Evolutionary conservation across 1,140 invertebrate genomes (phyloP).

Genomic region (Melanaphis sacchari): DNA sequence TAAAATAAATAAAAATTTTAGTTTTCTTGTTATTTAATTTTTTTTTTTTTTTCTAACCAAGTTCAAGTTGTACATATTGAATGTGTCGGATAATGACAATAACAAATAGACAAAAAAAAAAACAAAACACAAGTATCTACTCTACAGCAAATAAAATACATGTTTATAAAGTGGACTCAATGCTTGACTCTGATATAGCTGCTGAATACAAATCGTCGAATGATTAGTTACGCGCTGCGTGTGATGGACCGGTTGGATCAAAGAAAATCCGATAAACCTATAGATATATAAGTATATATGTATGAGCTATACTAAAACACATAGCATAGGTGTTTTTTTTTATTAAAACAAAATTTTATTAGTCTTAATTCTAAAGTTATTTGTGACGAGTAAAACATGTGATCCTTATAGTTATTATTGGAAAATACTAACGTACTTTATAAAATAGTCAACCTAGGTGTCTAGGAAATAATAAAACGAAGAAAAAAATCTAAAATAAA

Average conservation of each 20-base stretch:
- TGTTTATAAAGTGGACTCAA: background rate
- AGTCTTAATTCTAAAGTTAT: background rate
- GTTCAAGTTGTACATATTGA: no score
- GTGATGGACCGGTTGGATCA: background rate
- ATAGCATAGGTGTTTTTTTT: no score
- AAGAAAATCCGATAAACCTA: background rate
- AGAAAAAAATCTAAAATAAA: background rate
- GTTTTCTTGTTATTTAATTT: background rate
- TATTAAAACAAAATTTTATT: background rate
- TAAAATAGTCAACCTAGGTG: background rate
- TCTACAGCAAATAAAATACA: background rate
- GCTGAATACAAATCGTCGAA: background rate
- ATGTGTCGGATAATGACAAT: background rate
- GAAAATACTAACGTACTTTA: background rate
- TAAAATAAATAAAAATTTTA: background rate
- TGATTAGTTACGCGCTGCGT: background rate
- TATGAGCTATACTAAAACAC: no score
- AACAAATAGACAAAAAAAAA: background rate
- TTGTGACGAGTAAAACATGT: background rate
- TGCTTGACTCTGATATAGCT: background rate
- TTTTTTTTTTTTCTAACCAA: background rate
- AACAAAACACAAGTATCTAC: background rate
- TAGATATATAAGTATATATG: background rate
- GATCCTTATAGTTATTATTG: background rate
- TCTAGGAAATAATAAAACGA: background rate